Conservation (phyloP, 2,888 invertebrate species). For the Chymomyza caudatula region DNA sequence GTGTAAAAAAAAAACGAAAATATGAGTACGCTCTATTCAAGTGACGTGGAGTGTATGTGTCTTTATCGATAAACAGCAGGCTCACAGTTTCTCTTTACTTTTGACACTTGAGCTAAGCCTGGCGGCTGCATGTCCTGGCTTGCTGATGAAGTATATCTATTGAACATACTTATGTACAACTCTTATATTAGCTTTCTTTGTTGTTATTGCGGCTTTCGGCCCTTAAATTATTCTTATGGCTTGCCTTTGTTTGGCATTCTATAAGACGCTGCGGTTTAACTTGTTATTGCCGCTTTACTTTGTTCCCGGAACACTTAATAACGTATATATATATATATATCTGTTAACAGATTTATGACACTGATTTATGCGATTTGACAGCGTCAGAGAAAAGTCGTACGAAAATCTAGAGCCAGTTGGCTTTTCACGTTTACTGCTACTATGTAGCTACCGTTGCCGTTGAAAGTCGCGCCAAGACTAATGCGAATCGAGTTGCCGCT, state of each 20-base stretch:
- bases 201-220: background rate
- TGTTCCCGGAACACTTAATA: slow-evolving; percentile 46
- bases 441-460: slow-evolving; percentile 29
- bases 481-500: slow-evolving; percentile 7
- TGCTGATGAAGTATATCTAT: slow-evolving; percentile 31
- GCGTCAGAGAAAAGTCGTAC: background rate
- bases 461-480: slow-evolving; percentile 61
- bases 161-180: slow-evolving; percentile 8
- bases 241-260: slow-evolving; percentile 19
- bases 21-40: no score
- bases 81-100: slow-evolving; percentile 62
- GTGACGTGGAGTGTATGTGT: no score
- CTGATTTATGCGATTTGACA: slow-evolving; percentile 46
- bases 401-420: background rate
- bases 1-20: no score
- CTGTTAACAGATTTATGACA: slow-evolving; percentile 62
- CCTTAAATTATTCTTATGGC: slow-evolving; percentile 5
- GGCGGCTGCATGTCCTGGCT: slow-evolving; percentile 28
- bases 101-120: slow-evolving; percentile 40
- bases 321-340: slow-evolving; percentile 32
- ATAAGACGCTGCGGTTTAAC: slow-evolving; percentile 11
- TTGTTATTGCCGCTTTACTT: slow-evolving; percentile 16
- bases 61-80: slow-evolving; percentile 1
- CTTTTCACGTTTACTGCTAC: background rate
- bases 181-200: background rate